Percentiles rank a stretch among this genome's conserved stretches.
These are phyloP conservation scores for Agrilus cyanescens DNA, from an alignment of 2,888 invertebrate genomes.

Conservation along the genomic window DNA sequence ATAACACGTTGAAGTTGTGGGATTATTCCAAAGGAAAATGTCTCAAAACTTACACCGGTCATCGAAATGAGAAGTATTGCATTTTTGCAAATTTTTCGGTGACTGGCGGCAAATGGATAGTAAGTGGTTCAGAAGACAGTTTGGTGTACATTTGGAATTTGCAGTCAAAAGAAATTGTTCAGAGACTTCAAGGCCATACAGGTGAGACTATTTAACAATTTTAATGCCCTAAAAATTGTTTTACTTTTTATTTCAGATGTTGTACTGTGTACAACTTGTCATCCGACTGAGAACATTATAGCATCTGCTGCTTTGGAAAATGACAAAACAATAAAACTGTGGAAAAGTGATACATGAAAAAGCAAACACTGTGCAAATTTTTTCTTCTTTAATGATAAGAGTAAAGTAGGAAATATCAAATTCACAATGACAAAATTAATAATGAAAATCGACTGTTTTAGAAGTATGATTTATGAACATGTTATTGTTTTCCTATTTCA, in stretches of 20 bases:
- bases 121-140: constrained; percentile 99
- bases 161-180: constrained; percentile 98
- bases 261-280: constrained; percentile 96
- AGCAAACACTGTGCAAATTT: not conserved
- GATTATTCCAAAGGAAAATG: constrained; percentile 99
- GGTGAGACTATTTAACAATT: constrained; percentile 43
- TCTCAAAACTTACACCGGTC: constrained; percentile 95
- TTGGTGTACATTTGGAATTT: constrained; percentile 99
- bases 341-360: constrained; percentile 87
- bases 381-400: too few relatives aligned
- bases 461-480: too few relatives aligned
- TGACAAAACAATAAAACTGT: constrained; percentile 97
- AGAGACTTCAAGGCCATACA: constrained; percentile 92
- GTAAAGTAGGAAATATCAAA: too few relatives aligned
- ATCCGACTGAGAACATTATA: constrained; percentile 98
- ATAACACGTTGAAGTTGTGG: constrained; percentile 97
- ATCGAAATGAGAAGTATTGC: constrained; percentile 98
- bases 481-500: too few relatives aligned
- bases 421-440: too few relatives aligned
- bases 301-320: constrained; percentile 97
- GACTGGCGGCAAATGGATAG: constrained; percentile 99
- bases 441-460: too few relatives aligned
- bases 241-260: constrained; percentile 52
- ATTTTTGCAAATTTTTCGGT: constrained; percentile 99
- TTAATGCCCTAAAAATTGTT: constrained; percentile 5